These are phyloP conservation scores for Notospermus geniculatus DNA, from an alignment of 1,140 invertebrate genomes.

Conservation along the genomic window DNA sequence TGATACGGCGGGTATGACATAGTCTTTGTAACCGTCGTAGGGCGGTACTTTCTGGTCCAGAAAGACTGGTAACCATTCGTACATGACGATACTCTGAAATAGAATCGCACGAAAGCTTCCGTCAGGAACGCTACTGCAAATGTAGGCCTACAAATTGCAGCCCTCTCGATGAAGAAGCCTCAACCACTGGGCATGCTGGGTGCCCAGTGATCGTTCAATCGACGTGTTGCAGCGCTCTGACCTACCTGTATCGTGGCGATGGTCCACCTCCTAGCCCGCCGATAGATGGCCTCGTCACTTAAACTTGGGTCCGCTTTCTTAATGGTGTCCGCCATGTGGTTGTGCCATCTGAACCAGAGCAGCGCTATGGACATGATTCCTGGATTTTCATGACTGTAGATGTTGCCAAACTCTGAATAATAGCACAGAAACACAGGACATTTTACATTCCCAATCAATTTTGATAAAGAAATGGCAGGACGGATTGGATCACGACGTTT, in stretches of 20 bases:
- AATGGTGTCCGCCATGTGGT: slow-evolving; percentile 78
- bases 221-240: too few relatives aligned
- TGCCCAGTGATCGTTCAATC: too few relatives aligned
- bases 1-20: not conserved
- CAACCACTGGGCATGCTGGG: too few relatives aligned
- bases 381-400: slow-evolving; percentile 95
- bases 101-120: too few relatives aligned
- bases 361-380: slow-evolving; percentile 89
- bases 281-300: slow-evolving; percentile 94
- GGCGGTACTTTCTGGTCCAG: slow-evolving; percentile 27
- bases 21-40: slow-evolving; percentile 34
- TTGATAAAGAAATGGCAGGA: too few relatives aligned
- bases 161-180: too few relatives aligned
- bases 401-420: slow-evolving; percentile 92
- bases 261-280: slow-evolving; percentile 81
- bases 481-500: too few relatives aligned
- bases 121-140: too few relatives aligned
- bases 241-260: slow-evolving; percentile 87
- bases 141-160: too few relatives aligned
- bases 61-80: slow-evolving; percentile 85
- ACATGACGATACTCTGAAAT: slow-evolving; percentile 92
- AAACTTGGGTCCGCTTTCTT: slow-evolving; percentile 73
- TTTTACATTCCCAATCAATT: too few relatives aligned
- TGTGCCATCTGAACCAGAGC: slow-evolving; percentile 94
- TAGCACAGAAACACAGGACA: too few relatives aligned